Conservation (phyloP, 2,888 invertebrate genomes). For the Lasioglossum malachurum region DNA sequence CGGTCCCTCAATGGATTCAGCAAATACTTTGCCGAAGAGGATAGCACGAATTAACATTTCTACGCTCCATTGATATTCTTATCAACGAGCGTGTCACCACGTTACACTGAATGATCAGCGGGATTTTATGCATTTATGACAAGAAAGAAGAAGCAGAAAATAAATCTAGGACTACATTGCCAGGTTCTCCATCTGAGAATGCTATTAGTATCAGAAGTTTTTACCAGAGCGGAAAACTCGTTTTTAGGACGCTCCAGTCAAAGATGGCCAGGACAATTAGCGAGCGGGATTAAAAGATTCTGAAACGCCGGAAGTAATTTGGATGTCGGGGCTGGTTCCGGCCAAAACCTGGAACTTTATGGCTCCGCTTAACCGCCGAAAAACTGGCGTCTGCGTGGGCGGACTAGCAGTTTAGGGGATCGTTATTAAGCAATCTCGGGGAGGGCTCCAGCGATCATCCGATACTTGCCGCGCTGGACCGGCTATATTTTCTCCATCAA, state of each 20-base stretch:
- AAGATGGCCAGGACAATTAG: neutral
- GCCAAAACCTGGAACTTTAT: neutral
- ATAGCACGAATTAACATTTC: neutral
- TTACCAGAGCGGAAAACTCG: neutral
- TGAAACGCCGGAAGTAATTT: neutral
- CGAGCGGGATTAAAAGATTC: neutral
- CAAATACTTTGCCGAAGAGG: neutral
- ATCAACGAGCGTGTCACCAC: neutral
- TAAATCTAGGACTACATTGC: neutral
- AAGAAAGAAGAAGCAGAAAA: neutral
- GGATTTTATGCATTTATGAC: neutral
- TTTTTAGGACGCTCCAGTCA: neutral
- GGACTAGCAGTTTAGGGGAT: neutral
- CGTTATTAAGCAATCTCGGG: conserved; percentile 8
- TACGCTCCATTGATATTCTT: neutral
- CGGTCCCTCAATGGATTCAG: neutral
- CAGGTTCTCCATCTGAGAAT: neutral
- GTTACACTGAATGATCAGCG: neutral
- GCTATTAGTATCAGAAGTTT: neutral
- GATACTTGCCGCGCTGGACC: neutral
- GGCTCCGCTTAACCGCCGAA: neutral
- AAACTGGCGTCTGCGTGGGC: neutral
- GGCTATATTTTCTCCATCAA: conserved; percentile 4
- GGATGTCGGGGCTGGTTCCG: neutral
- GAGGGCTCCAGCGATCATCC: too few relatives aligned